Evolutionary conservation across 2,888 invertebrate species (phyloP).

Genomic region (Epinotia bilunana): DNA sequence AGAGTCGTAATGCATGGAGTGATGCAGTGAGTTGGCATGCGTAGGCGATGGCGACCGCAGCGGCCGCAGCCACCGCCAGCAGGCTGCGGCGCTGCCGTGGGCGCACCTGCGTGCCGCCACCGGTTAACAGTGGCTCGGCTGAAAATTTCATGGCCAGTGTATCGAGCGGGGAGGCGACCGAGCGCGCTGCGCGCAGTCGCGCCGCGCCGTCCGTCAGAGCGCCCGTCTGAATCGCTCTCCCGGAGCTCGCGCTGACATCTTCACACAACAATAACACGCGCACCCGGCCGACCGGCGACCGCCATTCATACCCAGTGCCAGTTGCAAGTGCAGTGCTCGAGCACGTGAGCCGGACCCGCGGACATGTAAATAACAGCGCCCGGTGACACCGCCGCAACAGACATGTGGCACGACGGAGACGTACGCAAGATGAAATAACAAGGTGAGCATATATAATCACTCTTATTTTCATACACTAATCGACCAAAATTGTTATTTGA

Average conservation of each 20-base stretch:
- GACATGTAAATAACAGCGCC: constrained; percentile 69
- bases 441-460: constrained; percentile 63
- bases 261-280: constrained; percentile 67
- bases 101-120: constrained; percentile 76
- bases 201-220: constrained; percentile 64
- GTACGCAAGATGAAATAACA: constrained; percentile 80
- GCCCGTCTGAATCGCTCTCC: constrained; percentile 45
- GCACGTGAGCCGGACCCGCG: constrained; percentile 57
- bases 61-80: constrained; percentile 19
- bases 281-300: constrained; percentile 57
- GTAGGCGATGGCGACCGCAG: constrained; percentile 15
- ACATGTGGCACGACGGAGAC: constrained; percentile 67
- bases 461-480: constrained; percentile 12
- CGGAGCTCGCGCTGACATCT: constrained; percentile 48
- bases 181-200: constrained; percentile 74
- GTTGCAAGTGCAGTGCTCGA: constrained; percentile 64
- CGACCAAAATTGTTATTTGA: constrained; percentile 13
- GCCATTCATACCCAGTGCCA: constrained; percentile 57
- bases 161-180: constrained; percentile 74
- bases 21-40: constrained; percentile 14
- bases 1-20: neutral
- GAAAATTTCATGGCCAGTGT: constrained; percentile 83
- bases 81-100: constrained; percentile 46
- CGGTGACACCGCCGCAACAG: constrained; percentile 63
- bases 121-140: constrained; percentile 79